Conservation (phyloP, 2,888 invertebrate genomes). For the Ypsolopha sequella region DNA sequence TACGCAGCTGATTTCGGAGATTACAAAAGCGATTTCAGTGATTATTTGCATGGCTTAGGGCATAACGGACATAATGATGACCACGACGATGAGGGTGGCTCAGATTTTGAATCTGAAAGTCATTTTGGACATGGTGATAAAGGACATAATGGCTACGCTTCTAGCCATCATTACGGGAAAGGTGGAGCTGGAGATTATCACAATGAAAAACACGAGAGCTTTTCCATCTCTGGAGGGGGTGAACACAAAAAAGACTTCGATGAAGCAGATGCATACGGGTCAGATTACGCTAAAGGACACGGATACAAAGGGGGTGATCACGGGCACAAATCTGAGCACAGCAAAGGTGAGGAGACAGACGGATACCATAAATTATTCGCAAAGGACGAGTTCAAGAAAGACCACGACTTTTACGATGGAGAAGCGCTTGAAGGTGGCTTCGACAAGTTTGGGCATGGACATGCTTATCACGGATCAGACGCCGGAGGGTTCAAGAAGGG, state of each 20-base stretch:
- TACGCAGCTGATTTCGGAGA: slow-evolving; percentile 39
- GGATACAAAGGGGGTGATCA: slow-evolving; percentile 66
- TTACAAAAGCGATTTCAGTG: slow-evolving; percentile 34
- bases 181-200: slow-evolving; percentile 68
- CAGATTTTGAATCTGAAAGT: slow-evolving; percentile 46
- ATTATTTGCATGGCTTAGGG: slow-evolving; percentile 40
- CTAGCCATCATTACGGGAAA: slow-evolving; percentile 60
- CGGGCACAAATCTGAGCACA: slow-evolving; percentile 61
- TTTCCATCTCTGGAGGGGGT: slow-evolving; percentile 60
- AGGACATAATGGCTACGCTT: slow-evolving; percentile 62
- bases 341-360: slow-evolving; percentile 73
- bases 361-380: slow-evolving; percentile 78
- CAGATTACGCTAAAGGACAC: slow-evolving; percentile 60
- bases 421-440: slow-evolving; percentile 71
- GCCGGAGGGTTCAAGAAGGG: slow-evolving; percentile 67
- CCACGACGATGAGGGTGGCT: slow-evolving; percentile 34
- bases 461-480: slow-evolving; percentile 60
- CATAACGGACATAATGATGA: slow-evolving; percentile 28
- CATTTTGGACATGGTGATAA: slow-evolving; percentile 62
- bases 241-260: slow-evolving; percentile 65
- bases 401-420: slow-evolving; percentile 78
- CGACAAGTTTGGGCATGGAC: slow-evolving; percentile 67
- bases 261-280: slow-evolving; percentile 57
- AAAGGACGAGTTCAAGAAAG: slow-evolving; percentile 80
- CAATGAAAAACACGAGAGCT: slow-evolving; percentile 63